Base-by-base conservation (phyloP, 2,888 invertebrate genomes). In the Branchellion lobata region DNA sequence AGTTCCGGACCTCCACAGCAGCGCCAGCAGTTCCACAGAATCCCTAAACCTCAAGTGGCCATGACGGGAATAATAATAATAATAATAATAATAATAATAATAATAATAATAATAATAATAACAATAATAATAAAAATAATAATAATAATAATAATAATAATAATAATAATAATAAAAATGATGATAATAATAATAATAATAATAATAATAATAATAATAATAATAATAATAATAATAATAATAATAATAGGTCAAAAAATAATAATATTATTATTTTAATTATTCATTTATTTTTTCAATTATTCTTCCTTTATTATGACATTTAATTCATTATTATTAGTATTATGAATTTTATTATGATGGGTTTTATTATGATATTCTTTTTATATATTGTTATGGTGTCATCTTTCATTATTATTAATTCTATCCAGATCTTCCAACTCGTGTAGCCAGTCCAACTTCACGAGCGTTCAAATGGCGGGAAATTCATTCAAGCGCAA, bases 21-120 rank as follows among this genome's bases (percentile, higher is more conserved):
- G 86, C 80, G 90, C 90, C 81, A 92, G 92, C 27, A 92, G 93
- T 88, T 94, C 94, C 89, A 93, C 94, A 84, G 94, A 94, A 89
- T 94, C 94, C 0, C 92, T 94, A 73, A 92, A 92, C 82, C 92
- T 92, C 80, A 83, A 85, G 72, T 85, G 78, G 21, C 18, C 8
- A 47, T 47, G 18, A 47, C 18, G 18, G 47, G 8, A 47, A 47
- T 47, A 47, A 47, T 47, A 47, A 47, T 47, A 47, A 47, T 47
- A 47, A 47, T 47, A 47, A 47, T 47, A 47, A 47, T 47, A 47
- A 47, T 47, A 47, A 47, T 47, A 47, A 47, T 47, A 47, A 47
- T 47, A 47, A 47, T 47, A 47, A 47, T 47, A 47, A 47, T 47
- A 47, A 18, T 47, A 47, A 14, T 47, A 14, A 47, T 47, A 47